phyloP scores from a whole-genome alignment of 2,797 vertebrate species.

The Sternarchorhynchus goeldii region DNA sequence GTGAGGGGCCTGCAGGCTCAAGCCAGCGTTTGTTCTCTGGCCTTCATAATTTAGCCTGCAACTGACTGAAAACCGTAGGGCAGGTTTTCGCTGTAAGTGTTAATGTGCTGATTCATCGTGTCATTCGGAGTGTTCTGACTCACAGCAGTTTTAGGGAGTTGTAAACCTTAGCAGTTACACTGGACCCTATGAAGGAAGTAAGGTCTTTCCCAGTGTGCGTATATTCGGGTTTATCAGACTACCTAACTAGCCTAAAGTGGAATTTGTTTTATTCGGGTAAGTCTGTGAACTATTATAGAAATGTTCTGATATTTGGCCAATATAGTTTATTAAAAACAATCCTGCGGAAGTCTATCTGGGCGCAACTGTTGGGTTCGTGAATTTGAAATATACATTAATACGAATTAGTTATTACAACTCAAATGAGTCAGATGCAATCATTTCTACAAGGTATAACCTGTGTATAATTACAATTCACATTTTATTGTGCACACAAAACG shows the following conservation, averaged over 20 bases:
- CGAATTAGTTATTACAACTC: no score
- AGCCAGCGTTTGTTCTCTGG: neutral
- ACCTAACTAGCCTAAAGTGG: neutral
- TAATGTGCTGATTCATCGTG: slow-evolving; percentile 34
- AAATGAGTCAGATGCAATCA: no score
- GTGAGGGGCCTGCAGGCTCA: neutral
- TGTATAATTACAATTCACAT: no score
- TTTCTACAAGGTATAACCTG: no score
- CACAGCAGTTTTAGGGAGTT: slow-evolving; percentile 34
- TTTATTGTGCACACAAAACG: no score
- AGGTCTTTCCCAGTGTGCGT: slow-evolving; percentile 48
- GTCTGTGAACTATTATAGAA: slow-evolving; percentile 6
- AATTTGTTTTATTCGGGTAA: slow-evolving; percentile 8
- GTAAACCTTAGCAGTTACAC: slow-evolving; percentile 35
- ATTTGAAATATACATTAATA: no score
- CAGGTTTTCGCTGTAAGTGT: neutral
- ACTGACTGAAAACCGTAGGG: neutral
- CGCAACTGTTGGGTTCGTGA: no score
- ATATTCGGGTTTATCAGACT: slow-evolving; percentile 42
- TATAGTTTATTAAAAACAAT: no score
- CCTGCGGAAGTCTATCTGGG: no score
- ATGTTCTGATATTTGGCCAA: no score
- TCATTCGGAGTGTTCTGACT: slow-evolving; percentile 34
- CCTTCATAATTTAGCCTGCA: neutral
- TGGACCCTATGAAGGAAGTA: slow-evolving; percentile 31